Evolutionary conservation across 2,888 invertebrate species (phyloP).

Genomic region (Ariolimax columbianus): DNA sequence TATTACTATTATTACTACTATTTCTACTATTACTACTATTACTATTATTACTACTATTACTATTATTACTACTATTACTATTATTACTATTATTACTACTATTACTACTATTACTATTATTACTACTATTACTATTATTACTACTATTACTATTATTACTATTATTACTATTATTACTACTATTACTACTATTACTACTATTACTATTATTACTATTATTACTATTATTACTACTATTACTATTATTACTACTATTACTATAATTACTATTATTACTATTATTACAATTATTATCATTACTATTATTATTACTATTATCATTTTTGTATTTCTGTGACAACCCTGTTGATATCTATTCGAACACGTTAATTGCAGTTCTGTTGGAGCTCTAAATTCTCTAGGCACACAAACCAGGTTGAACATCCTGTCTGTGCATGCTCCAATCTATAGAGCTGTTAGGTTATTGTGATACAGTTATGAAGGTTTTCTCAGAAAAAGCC

Average conservation of each 20-base stretch:
- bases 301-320: not conserved
- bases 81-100: not conserved
- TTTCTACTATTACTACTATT: no score
- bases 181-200: not conserved
- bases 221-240: slow-evolving; percentile 14
- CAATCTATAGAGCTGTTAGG: no score
- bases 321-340: no score
- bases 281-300: not conserved
- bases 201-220: not conserved
- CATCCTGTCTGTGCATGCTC: no score
- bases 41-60: no score
- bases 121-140: not conserved
- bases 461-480: no score
- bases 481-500: no score
- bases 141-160: not conserved
- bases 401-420: no score
- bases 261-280: not conserved
- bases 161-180: slow-evolving; percentile 13
- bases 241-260: not conserved
- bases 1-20: no score
- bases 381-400: no score
- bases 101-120: not conserved
- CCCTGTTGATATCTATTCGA: no score
- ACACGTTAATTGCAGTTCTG: no score
- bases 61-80: not conserved